These are phyloP conservation scores for Mungos mungo DNA, from an alignment of 2,113 vertebrate genomes.

Conservation along the genomic window DNA sequence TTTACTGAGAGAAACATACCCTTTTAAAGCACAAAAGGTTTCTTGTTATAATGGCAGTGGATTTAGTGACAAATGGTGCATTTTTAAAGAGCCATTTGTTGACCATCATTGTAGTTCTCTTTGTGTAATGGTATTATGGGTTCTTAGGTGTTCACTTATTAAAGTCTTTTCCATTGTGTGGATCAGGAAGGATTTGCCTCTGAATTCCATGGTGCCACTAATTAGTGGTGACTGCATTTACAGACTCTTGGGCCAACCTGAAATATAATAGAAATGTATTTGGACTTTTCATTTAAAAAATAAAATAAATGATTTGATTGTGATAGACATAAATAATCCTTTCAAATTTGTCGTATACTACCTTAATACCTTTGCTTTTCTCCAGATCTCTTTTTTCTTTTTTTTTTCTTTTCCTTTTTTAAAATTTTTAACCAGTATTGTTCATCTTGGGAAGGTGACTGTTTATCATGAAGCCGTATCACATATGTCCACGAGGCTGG, in stretches of 20 bases:
- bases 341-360: neutral
- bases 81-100: constrained; percentile 74
- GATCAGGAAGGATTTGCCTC: constrained; percentile 57
- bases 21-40: constrained; percentile 80
- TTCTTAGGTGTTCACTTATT: constrained; percentile 70
- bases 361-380: neutral
- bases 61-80: constrained; percentile 78
- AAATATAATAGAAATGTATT: neutral
- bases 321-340: neutral
- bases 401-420: too few relatives aligned
- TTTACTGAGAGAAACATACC: constrained; percentile 79
- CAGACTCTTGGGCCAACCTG: neutral
- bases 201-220: constrained; percentile 34
- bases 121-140: constrained; percentile 69
- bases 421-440: neutral
- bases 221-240: constrained; percentile 31
- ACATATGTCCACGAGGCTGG: neutral
- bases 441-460: neutral
- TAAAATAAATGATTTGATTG: constrained; percentile 25
- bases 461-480: neutral
- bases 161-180: constrained; percentile 73
- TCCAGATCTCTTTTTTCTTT: neutral
- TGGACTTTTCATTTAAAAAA: constrained; percentile 1
- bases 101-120: constrained; percentile 73
- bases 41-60: constrained; percentile 75